Base-by-base conservation (phyloP, 2,797 vertebrate species). In the Danio kyathit region DNA sequence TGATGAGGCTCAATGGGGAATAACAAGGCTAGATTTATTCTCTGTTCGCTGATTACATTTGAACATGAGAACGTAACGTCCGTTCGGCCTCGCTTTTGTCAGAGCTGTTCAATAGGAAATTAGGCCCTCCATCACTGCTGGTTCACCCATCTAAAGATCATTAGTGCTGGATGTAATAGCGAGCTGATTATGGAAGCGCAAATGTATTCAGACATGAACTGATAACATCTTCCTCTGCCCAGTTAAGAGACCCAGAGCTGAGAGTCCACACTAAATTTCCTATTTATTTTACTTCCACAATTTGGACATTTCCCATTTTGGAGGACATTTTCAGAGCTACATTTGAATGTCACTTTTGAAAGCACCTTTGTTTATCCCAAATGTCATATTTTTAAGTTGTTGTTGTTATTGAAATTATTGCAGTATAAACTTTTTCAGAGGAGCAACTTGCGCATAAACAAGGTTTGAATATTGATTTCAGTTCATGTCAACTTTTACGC, bases 21-120 rank as follows among this genome's bases (percentile, higher is more conserved):
- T 57, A 65, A 79, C 29, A 0, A 61, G 49, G 56, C 56, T 65
- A 41, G 66, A 8, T 43, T 49, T 54, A 41, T 46, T 38, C 69
- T 69, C 21, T 19, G 54, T 63, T 71, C 59, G 74, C 69, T 75
- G 64, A 73, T 65, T 57, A 21, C 70, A 64, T 81, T 67, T 79
- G 71, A 46, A 72, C 40, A 38, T 12, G 8, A 48, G 21, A 67
- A 57, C 6, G 7, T 54, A 12, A 56, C 11, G 11, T 59, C 59
- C 4, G 29, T 70, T 71, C 46, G 0, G 38, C 29, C 38, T 19
- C 1, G 19, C 41, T 82, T 43, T 10, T 78, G 10, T 8, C 38
- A 52, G 12, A 51, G 41, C 40, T 9, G 57, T 19, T 48, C 16
- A n/a, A 66, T 21, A 0, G 9, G 4, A 52, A 63, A 54, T 79